phyloP scores from a whole-genome alignment of 1,140 invertebrate genomes.

The Spodoptera frugiperda region DNA sequence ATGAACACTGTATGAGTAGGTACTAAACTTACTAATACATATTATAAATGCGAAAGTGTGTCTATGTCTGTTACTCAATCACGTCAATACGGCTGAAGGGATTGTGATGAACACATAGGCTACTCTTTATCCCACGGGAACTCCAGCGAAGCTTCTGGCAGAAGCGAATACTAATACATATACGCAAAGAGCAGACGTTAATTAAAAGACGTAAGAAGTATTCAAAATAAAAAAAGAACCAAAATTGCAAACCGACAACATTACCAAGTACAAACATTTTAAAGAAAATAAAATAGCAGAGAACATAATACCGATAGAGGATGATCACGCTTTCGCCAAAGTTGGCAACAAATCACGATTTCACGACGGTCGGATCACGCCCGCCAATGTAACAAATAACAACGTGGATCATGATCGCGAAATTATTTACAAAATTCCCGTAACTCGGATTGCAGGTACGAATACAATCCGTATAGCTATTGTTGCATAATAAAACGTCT shows the following conservation, averaged over 20 bases:
- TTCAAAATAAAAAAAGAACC: no score
- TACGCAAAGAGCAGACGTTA: no score
- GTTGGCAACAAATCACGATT: constrained; percentile 28
- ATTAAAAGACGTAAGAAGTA: no score
- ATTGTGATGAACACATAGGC: no score
- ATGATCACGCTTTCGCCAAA: constrained; percentile 31
- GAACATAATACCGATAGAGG: not conserved
- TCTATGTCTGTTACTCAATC: no score
- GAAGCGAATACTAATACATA: no score
- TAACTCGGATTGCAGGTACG: not conserved
- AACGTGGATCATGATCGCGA: constrained; percentile 10
- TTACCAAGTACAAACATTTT: not conserved
- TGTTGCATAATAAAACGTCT: not conserved
- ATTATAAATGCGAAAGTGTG: no score
- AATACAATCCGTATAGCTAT: not conserved
- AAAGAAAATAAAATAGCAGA: not conserved
- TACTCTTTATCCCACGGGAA: no score
- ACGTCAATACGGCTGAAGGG: no score
- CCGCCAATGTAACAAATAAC: not conserved
- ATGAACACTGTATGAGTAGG: no score
- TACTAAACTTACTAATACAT: no score
- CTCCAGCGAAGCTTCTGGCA: no score
- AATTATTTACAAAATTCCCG: not conserved
- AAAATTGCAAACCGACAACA: not conserved
- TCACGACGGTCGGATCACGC: constrained; percentile 23